A percentile compares a stretch with the other conserved stretches of the same genome.
Evolutionary conservation across 2,113 vertebrate genomes (phyloP).

Genomic region (Nestor notabilis): DNA sequence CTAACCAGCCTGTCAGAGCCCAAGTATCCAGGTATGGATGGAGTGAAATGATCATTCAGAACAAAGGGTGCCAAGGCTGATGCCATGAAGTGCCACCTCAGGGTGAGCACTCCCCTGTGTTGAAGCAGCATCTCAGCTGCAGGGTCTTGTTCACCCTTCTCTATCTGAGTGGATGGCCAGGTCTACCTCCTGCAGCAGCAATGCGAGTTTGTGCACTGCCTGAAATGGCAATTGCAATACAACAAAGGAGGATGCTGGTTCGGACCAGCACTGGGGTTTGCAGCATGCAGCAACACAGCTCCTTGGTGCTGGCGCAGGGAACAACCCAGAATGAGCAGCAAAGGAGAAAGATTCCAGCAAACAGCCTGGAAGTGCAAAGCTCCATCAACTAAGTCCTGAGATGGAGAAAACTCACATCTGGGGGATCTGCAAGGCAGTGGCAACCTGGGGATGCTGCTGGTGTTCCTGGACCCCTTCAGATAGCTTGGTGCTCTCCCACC

Average conservation of each 20-base stretch:
- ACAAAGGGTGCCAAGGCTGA: background rate
- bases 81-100: background rate
- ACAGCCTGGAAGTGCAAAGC: background rate
- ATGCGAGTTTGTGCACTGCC: background rate
- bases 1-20: background rate
- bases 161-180: background rate
- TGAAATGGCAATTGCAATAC: background rate
- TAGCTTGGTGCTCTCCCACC: background rate
- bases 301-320: background rate
- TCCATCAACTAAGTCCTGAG: background rate
- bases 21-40: background rate
- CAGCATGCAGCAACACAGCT: background rate
- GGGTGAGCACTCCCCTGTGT: background rate
- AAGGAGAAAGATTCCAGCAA: background rate
- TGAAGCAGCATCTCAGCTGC: background rate
- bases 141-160: background rate
- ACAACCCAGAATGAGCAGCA: background rate
- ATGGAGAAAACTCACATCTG: accelerated
- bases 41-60: background rate
- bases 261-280: background rate
- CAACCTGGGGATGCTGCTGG: background rate
- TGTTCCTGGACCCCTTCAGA: background rate
- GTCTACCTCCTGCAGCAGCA: background rate
- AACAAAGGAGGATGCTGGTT: background rate
- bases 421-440: background rate